Percentiles rank a stretch among this genome's conserved stretches.
phyloP scores from a whole-genome alignment of 2,113 vertebrate species.

The Atlantisia rogersi region DNA sequence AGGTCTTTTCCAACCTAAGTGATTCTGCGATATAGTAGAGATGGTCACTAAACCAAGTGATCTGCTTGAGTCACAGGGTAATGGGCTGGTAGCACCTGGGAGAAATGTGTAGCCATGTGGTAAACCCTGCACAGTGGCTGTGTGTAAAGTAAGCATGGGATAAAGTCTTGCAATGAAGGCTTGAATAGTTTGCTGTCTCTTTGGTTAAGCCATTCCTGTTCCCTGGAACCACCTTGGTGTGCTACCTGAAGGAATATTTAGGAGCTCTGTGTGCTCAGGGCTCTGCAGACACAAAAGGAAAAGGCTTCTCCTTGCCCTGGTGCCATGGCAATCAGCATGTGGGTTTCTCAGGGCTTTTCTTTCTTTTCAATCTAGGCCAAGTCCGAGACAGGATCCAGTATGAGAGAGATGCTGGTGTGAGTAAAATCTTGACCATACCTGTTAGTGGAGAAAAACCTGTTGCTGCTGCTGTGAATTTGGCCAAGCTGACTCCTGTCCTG shows the following conservation, averaged over 20 bases:
- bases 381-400: constrained; percentile 79
- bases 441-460: background rate
- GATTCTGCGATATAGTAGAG: background rate
- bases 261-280: background rate
- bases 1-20: no score
- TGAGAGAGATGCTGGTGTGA: constrained; percentile 85
- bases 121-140: background rate
- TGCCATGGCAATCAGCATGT: rapidly evolving
- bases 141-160: background rate
- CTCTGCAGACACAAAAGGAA: background rate
- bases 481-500: background rate
- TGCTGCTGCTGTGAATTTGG: background rate
- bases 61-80: background rate
- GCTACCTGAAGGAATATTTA: background rate
- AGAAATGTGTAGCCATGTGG: background rate
- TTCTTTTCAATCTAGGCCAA: constrained; percentile 85
- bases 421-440: constrained; percentile 55
- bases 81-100: background rate
- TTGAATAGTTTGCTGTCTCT: background rate
- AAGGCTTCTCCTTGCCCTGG: background rate
- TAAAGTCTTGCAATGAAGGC: background rate
- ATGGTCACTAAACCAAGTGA: background rate
- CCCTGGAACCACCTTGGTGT: background rate
- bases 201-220: background rate
- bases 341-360: background rate